Percentiles rank a stretch among this genome's conserved stretches.
phyloP scores from a whole-genome alignment of 2,113 vertebrate genomes.

The Hippocampus mohnikei region DNA sequence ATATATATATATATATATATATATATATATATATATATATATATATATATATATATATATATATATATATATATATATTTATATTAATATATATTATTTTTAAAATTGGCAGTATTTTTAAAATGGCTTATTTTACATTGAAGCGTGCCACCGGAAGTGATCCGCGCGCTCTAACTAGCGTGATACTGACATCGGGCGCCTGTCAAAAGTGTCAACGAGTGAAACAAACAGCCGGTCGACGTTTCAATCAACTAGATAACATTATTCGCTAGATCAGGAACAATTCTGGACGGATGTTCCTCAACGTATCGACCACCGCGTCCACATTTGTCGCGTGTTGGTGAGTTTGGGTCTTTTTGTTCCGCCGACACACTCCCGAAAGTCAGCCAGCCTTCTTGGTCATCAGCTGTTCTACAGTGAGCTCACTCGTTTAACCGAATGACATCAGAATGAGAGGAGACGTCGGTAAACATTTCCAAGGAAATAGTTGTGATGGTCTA shows the following conservation, averaged over 20 bases:
- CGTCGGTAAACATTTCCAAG: no score
- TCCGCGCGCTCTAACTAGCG: background rate
- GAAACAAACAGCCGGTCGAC: constrained; percentile 11
- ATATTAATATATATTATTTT: background rate
- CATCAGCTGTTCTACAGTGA: background rate
- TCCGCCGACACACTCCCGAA: background rate
- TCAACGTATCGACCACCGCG: constrained; percentile 17
- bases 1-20: no score
- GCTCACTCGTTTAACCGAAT: no score
- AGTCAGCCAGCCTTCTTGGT: background rate
- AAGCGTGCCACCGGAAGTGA: constrained; percentile 25
- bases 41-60: no score
- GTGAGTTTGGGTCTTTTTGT: constrained; percentile 49
- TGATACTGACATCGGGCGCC: background rate
- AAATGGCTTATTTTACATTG: constrained; percentile 13
- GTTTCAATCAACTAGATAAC: constrained; percentile 1
- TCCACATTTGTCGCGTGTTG: constrained; percentile 30
- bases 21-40: background rate
- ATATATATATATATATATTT: background rate
- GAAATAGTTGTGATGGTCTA: no score
- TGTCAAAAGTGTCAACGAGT: background rate
- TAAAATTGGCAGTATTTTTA: background rate
- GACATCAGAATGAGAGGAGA: no score
- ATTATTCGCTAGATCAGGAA: background rate
- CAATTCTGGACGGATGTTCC: constrained; percentile 42